Percentiles rank a stretch among this genome's conserved stretches.
These are phyloP conservation scores for Popillia japonica DNA, from an alignment of 1,140 invertebrate genomes.

Conservation along the genomic window DNA sequence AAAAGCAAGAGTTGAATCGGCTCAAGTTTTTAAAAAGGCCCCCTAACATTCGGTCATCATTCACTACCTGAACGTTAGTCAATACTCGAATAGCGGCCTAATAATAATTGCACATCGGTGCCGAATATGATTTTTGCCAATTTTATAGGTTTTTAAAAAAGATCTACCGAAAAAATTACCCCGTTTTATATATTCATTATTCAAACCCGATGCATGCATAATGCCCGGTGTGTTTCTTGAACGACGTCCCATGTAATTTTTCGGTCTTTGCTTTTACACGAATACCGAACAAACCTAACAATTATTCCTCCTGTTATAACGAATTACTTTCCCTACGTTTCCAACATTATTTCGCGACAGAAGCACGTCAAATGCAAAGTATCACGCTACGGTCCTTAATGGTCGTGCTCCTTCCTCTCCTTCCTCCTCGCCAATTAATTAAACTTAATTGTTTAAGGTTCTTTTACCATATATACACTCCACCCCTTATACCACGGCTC, in stretches of 20 bases:
- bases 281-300: no score
- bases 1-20: background rate
- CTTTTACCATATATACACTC: background rate
- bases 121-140: background rate
- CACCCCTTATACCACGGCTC: background rate
- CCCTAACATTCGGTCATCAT: background rate
- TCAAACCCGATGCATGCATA: conserved; percentile 13
- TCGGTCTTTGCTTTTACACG: no score
- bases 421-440: conserved; percentile 14
- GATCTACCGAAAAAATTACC: background rate
- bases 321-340: background rate
- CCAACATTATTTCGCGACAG: conserved; percentile 3
- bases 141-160: background rate
- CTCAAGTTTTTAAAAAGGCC: background rate
- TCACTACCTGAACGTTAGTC: background rate
- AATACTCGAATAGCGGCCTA: background rate
- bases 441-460: conserved; percentile 11
- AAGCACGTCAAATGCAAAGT: conserved; percentile 2
- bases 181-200: conserved; percentile 8
- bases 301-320: background rate
- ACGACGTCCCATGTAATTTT: background rate
- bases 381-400: background rate
- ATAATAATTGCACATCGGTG: background rate
- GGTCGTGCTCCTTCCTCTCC: no score
- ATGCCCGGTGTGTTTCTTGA: no score